phyloP scores from a whole-genome alignment of 2,888 invertebrate species.

The Cerastoderma edule region DNA sequence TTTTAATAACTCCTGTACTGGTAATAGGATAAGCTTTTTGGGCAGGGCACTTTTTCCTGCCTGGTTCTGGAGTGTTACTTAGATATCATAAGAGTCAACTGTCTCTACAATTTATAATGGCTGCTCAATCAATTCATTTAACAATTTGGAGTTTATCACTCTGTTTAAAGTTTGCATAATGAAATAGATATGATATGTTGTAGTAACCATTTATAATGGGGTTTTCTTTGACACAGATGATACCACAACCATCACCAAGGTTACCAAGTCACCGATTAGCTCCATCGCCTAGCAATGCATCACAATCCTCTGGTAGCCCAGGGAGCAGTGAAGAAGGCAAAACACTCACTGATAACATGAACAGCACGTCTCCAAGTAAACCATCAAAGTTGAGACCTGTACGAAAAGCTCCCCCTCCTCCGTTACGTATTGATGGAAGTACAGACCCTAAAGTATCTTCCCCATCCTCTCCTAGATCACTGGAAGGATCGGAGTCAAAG shows the following conservation, averaged over 20 bases:
- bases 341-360: slow-evolving; percentile 20
- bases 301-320: slow-evolving; percentile 28
- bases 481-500: slow-evolving; percentile 17
- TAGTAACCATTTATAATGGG: not conserved
- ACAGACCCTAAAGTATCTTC: not conserved
- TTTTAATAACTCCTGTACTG: no score
- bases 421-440: slow-evolving; percentile 25
- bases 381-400: slow-evolving; percentile 55
- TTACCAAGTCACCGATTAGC: slow-evolving; percentile 9
- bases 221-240: slow-evolving; percentile 43
- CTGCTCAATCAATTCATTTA: no score
- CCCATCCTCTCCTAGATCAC: not conserved
- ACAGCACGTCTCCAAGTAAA: slow-evolving; percentile 7
- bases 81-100: no score
- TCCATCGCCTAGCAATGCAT: slow-evolving; percentile 20
- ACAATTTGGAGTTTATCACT: no score
- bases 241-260: slow-evolving; percentile 48
- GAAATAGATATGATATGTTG: not conserved
- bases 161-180: no score
- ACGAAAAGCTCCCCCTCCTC: slow-evolving; percentile 65
- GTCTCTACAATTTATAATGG: no score
- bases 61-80: no score
- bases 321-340: slow-evolving; percentile 11
- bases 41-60: no score
- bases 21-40: no score